phyloP scores from a whole-genome alignment of 2,113 vertebrate genomes.

The Melanotaenia duboulayi region DNA sequence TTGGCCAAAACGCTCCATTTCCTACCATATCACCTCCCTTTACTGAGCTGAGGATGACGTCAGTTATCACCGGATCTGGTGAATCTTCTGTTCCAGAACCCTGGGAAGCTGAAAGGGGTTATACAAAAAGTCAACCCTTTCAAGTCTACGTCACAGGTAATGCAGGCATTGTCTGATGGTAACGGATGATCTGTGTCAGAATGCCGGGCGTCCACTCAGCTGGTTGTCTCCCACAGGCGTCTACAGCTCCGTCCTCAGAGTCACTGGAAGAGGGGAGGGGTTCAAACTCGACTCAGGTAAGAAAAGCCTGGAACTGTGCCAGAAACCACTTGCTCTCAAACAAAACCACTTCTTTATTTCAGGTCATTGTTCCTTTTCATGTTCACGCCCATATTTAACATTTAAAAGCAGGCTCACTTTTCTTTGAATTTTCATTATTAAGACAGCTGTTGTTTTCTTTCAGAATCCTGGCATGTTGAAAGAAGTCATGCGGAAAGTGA shows the following conservation, averaged over 20 bases:
- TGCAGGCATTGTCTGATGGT: background rate
- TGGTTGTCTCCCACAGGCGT: constrained; percentile 35
- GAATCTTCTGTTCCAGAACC: constrained; percentile 44
- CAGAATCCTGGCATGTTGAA: constrained; percentile 64
- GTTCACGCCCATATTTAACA: background rate
- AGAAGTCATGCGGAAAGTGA: constrained; percentile 65
- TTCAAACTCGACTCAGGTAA: constrained; percentile 50
- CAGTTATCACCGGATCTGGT: too few relatives aligned
- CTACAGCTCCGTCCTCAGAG: constrained; percentile 43
- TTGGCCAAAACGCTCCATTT: too few relatives aligned
- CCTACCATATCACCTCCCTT: too few relatives aligned
- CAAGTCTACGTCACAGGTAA: constrained; percentile 69
- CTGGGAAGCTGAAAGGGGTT: constrained; percentile 50
- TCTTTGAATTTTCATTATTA: background rate
- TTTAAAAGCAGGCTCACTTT: background rate
- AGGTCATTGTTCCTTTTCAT: background rate
- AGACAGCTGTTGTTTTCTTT: background rate
- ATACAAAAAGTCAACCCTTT: constrained; percentile 76
- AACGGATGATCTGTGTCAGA: background rate
- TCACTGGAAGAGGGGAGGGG: constrained; percentile 26
- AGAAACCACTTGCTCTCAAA: background rate
- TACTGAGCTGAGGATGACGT: too few relatives aligned
- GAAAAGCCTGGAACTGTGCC: background rate
- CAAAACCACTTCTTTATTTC: background rate
- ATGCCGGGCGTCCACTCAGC: background rate